Conservation (phyloP, 2,797 vertebrate species). For the Clarias fuscus region DNA sequence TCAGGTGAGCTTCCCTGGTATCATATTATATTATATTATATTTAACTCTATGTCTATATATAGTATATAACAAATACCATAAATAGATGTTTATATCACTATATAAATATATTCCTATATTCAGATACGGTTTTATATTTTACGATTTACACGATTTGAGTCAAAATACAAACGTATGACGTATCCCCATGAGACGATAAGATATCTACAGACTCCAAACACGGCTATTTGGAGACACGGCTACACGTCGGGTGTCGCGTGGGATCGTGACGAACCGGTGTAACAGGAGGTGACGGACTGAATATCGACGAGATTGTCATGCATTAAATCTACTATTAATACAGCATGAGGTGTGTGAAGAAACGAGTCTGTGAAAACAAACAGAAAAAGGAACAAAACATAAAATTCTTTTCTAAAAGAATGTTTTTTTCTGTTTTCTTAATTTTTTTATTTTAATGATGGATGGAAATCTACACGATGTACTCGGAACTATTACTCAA, state of each 20-base stretch:
- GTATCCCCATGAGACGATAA: conserved; percentile 40
- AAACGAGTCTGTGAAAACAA: neutral
- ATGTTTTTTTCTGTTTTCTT: neutral
- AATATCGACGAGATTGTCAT: conserved; percentile 82
- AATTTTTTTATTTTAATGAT: neutral
- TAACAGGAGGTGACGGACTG: conserved; percentile 60
- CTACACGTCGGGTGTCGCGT: conserved; percentile 30
- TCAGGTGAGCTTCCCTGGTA: conserved; percentile 34
- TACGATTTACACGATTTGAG: conserved; percentile 42
- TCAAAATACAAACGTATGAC: conserved; percentile 53
- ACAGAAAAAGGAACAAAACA: neutral
- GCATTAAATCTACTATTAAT: conserved; percentile 77
- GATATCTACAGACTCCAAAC: conserved; percentile 45
- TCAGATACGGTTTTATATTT: conserved; percentile 54
- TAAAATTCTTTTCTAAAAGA: neutral
- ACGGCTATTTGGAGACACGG: conserved; percentile 33
- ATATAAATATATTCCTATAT: conserved; percentile 71
- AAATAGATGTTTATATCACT: conserved; percentile 67
- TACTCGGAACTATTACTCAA: conserved; percentile 35
- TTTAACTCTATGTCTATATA: neutral
- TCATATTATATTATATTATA: conserved; percentile 30
- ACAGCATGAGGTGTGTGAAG: conserved; percentile 51
- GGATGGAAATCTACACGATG: conserved; percentile 12
- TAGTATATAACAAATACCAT: conserved; percentile 68
- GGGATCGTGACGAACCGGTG: conserved; percentile 59